Evolutionary conservation across 23 tunicate species (phyloP), one percentile per base, ranked within the genome.

Genomic region (Trididemnum nubilum): DNA sequence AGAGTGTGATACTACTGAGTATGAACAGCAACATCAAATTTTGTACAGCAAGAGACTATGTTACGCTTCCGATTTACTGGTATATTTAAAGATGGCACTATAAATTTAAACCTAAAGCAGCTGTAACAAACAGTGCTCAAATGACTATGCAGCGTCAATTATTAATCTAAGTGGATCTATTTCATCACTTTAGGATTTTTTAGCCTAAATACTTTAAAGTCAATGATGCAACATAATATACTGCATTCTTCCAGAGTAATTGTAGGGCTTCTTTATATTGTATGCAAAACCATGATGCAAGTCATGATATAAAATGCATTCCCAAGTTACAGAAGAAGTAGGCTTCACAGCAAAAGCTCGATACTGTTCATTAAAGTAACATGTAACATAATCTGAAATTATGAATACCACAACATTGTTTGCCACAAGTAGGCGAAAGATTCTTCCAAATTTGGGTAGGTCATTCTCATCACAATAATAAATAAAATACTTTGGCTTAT

Each of bases 401-500:
- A 44, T 44, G 15, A 44, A 44, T 44, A 15, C 54, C 15, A 44
- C 12, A 7, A 44, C 54, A 7, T 15, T 44, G 54, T 44, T 15
- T 44, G 54, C 54, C 9, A 44, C 54, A 44, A 44, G 12, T 15
- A 44, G 15, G 15, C 15, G 54, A 44, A 15, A 7, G 15, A 44
- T 44, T 15, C 54, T 44, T 44, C 54, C 54, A 44, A 44, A 44
- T 15, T 44, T 44, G 9, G 54, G 54, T 15, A 44, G 15, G 15
- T 44, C 54, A 44, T 44, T 44, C 15, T 44, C 54, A 9, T 44
- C 54, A 44, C 12, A 44, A 15, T 44, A 44, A 44, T 15, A 44
- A 76, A 76, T 51, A 40, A 76, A 38, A 76, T 36, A 76, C 27
- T 76, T 76, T 1, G 54, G 81, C 65, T 27, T 76, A 40, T 27